phyloP scores from a whole-genome alignment of 2,113 vertebrate species.

The Gadus macrocephalus region DNA sequence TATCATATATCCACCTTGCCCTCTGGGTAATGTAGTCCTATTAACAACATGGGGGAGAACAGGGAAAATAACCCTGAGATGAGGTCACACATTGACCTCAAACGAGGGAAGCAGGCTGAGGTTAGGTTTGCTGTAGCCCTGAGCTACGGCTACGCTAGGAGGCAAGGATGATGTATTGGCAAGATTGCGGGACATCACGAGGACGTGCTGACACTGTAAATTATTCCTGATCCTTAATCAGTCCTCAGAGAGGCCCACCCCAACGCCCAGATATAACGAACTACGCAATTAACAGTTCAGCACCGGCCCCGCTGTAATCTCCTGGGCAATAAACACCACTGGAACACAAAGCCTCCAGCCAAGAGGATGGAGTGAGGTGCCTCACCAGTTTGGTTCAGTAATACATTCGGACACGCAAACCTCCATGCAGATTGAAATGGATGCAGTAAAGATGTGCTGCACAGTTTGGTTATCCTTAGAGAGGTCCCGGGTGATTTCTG shows the following conservation, averaged over 20 bases:
- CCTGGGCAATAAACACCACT: conserved; percentile 39
- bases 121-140: too few species aligned
- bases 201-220: conserved; percentile 53
- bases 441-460: too few species aligned
- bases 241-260: conserved; percentile 50
- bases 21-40: too few species aligned
- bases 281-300: conserved; percentile 56
- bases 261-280: conserved; percentile 60
- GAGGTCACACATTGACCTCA: too few species aligned
- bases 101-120: too few species aligned
- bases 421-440: not conserved
- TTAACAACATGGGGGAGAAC: too few species aligned
- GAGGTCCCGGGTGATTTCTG: conserved; percentile 2
- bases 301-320: conserved; percentile 37
- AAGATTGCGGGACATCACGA: conserved; percentile 24
- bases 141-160: too few species aligned
- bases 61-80: too few species aligned
- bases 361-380: conserved; percentile 38
- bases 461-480: not conserved
- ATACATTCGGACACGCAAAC: conserved; percentile 26
- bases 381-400: conserved; percentile 25
- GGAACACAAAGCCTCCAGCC: conserved; percentile 31
- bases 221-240: conserved; percentile 63
- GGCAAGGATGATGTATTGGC: conserved; percentile 46
- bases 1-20: too few species aligned